Percentiles rank a stretch among this genome's conserved stretches.
Evolutionary conservation across 2,888 invertebrate species (phyloP).

Genomic region (Sympetrum striolatum): DNA sequence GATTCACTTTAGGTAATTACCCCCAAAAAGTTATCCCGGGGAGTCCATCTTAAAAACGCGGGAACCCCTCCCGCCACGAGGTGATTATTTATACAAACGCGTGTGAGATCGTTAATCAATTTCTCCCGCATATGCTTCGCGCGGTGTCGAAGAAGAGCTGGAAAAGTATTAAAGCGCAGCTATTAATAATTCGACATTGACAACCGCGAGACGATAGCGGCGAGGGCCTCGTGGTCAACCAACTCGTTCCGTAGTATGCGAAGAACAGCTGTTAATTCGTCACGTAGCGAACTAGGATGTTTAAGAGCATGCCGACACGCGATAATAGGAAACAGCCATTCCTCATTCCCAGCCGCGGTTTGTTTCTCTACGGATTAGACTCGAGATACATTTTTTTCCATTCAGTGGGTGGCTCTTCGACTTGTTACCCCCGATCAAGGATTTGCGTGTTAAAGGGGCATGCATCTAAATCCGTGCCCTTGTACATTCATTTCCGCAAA

Average conservation of each 20-base stretch:
- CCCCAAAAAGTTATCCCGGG: constrained; percentile 20
- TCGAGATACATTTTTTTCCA: no score
- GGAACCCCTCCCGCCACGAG: not conserved
- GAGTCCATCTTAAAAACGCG: not conserved
- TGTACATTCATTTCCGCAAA: no score
- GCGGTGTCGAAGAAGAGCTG: not conserved
- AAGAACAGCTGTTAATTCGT: constrained; percentile 5
- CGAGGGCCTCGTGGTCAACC: not conserved
- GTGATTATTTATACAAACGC: constrained; percentile 14
- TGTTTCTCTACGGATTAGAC: not conserved
- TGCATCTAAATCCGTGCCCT: no score
- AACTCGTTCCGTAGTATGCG: not conserved
- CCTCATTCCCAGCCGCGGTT: not conserved
- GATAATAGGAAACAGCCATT: not conserved
- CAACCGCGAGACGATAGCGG: not conserved
- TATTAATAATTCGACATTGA: constrained; percentile 11
- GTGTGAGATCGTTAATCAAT: constrained; percentile 8
- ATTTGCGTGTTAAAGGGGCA: no score
- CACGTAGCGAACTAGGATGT: not conserved
- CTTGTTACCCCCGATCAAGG: no score
- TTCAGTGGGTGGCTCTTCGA: no score
- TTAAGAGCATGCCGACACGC: not conserved
- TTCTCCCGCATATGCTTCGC: not conserved
- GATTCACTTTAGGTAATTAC: constrained; percentile 6
- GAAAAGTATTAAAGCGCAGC: not conserved